These are phyloP conservation scores for Torymus tubicola DNA, from an alignment of 2,888 invertebrate genomes.

Conservation along the genomic window DNA sequence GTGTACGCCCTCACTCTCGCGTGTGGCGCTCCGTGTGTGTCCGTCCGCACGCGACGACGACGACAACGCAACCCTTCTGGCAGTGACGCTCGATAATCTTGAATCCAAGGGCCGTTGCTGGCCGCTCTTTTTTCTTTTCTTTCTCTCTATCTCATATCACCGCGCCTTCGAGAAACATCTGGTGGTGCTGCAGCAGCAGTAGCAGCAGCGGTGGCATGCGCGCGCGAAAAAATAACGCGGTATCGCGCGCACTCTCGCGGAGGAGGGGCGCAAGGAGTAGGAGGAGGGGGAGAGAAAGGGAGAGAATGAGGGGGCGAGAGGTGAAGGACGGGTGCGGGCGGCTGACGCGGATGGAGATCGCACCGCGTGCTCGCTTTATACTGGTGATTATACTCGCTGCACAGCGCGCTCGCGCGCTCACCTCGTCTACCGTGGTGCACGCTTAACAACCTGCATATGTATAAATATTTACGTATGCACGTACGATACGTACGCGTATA, in stretches of 20 bases:
- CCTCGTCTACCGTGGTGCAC: neutral
- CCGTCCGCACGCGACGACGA: too few species aligned
- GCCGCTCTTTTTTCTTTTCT: neutral
- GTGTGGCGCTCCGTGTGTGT: too few species aligned
- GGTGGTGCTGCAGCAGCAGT: too few species aligned
- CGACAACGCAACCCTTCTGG: too few species aligned
- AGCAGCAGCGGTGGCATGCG: neutral
- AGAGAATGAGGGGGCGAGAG: neutral
- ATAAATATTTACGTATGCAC: neutral
- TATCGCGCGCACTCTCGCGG: neutral
- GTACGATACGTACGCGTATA: too few species aligned
- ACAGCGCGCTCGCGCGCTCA: too few species aligned
- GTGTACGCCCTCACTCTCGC: too few species aligned
- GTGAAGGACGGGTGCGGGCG: neutral
- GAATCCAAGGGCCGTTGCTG: slow-evolving; percentile 3
- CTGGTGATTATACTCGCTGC: too few species aligned
- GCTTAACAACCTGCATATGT: neutral
- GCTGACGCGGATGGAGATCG: too few species aligned
- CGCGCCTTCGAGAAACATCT: too few species aligned
- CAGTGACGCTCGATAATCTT: slow-evolving; percentile 36
- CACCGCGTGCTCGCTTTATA: too few species aligned
- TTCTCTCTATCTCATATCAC: neutral
- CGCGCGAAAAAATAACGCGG: slow-evolving; percentile 14
- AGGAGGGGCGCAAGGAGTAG: neutral
- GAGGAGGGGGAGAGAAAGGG: neutral